Evolutionary conservation across 1,140 invertebrate genomes (phyloP).

Genomic region (Drosophila parvula): DNA sequence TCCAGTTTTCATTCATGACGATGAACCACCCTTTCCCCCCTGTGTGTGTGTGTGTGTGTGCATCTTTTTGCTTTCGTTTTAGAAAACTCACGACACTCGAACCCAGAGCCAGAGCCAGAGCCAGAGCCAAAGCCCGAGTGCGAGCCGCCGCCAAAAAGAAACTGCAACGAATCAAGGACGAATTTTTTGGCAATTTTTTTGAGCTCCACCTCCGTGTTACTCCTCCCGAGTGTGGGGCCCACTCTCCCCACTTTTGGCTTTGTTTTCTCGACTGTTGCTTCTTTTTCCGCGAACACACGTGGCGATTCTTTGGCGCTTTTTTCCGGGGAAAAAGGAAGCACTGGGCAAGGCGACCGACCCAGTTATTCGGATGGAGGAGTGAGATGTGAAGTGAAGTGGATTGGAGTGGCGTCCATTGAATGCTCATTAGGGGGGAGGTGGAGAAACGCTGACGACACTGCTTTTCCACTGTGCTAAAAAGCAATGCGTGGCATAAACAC

Average conservation of each 20-base stretch:
- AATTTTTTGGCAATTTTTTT: conserved; percentile 82
- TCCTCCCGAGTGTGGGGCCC: neutral
- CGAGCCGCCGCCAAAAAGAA: conserved; percentile 65
- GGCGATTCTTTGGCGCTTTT: conserved; percentile 42
- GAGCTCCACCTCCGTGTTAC: neutral
- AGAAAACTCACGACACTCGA: conserved; percentile 77
- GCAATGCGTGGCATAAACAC: conserved; percentile 51
- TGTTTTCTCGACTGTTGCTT: conserved; percentile 46
- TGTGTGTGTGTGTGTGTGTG: conserved; percentile 30
- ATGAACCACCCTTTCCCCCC: conserved; percentile 27
- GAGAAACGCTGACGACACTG: neutral
- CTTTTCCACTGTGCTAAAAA: conserved; percentile 44
- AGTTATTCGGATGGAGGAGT: conserved; percentile 7
- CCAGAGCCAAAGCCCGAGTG: neutral
- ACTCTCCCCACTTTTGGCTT: conserved; percentile 26
- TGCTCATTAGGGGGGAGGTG: conserved; percentile 28
- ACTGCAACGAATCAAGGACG: conserved; percentile 83
- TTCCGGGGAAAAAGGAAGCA: conserved; percentile 36
- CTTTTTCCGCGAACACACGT: conserved; percentile 34
- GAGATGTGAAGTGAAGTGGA: neutral
- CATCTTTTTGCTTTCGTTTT: conserved; percentile 81
- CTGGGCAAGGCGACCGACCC: conserved; percentile 32
- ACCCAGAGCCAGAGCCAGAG: conserved; percentile 23
- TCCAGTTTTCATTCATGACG: conserved; percentile 65
- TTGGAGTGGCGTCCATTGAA: conserved; percentile 18